Evolutionary conservation across 1,140 invertebrate genomes (phyloP).

Genomic region (Zaprionus ornatus): DNA sequence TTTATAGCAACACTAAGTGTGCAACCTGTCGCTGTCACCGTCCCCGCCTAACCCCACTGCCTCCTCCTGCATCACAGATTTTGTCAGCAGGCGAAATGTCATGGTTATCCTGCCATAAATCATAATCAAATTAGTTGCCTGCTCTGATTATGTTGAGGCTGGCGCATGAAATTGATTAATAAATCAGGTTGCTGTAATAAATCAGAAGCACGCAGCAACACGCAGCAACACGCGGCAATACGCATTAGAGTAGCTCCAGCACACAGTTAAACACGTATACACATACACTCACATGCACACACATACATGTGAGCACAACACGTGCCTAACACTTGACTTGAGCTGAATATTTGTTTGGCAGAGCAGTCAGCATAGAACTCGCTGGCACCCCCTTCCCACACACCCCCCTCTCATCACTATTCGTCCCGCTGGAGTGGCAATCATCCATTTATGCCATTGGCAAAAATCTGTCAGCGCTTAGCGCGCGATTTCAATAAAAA

Average conservation of each 20-base stretch:
- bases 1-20: conserved; percentile 36
- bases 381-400: background rate
- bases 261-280: background rate
- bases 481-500: conserved; percentile 56
- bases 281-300: background rate
- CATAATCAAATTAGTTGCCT: conserved; percentile 71
- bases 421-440: background rate
- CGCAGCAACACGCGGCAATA: background rate
- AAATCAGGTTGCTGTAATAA: conserved; percentile 61
- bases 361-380: background rate
- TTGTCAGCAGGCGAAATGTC: conserved; percentile 31
- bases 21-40: conserved; percentile 13
- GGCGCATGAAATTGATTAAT: conserved; percentile 77
- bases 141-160: conserved; percentile 58
- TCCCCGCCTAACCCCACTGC: too few relatives aligned
- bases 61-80: background rate
- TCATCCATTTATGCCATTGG: conserved; percentile 36
- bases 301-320: conserved; percentile 12
- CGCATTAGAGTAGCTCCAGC: conserved; percentile 1
- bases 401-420: too few relatives aligned
- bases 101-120: conserved; percentile 58
- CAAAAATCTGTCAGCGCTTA: conserved; percentile 50
- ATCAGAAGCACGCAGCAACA: conserved; percentile 43
- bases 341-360: conserved; percentile 4
- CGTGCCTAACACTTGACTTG: conserved; percentile 31